Evolutionary conservation across 2,113 vertebrate species (phyloP), one percentile per base, ranked within the genome.

Genomic region (Scalopus aquaticus): DNA sequence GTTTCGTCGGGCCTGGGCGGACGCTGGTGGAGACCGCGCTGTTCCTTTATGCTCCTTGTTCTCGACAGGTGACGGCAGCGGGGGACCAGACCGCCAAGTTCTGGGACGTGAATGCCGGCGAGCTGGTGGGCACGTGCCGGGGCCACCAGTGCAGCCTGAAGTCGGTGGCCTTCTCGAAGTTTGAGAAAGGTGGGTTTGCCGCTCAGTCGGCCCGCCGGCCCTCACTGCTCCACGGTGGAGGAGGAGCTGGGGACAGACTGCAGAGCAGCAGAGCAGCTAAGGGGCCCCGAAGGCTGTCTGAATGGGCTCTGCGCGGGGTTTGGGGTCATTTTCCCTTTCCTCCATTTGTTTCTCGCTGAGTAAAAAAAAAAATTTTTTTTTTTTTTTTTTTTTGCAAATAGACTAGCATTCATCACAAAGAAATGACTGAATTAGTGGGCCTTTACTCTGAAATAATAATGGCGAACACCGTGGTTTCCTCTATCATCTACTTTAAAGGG

Each of bases 121-220:
- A 99, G 91, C 97, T 99, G 46, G 97, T 99, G 74, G 99, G 99
- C 64, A 98, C 98, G 32, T 99, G 99, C 97, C 99, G 98, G 98
- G 99, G 99, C 82, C 99, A 99, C 96, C 99, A 99, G 58, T 99
- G 99, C 97, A 99, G 99, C 98, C 99, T 99, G 79, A 99, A 99
- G 97, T 99, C 99, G 26, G 99, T 99, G 93, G 98, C 99, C 78
- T 99, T 99, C 92, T 97, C 99, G 84, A 99, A 98, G 42, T 98
- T 99, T 95, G 98, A 99, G 91, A 99, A 98, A 98, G 99, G 99
- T 99, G 98, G 78, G 96, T 88, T 81, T 78, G 20, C 79, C 9
- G 44, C 44, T n/a, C n/a, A n/a, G n/a, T n/a, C n/a, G n/a, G n/a
- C n/a, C n/a, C n/a, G n/a, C n/a, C n/a, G n/a, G n/a, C n/a, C n/a